Evolutionary conservation across 1,140 invertebrate species (phyloP).

Genomic region (Cydia strobilella): DNA sequence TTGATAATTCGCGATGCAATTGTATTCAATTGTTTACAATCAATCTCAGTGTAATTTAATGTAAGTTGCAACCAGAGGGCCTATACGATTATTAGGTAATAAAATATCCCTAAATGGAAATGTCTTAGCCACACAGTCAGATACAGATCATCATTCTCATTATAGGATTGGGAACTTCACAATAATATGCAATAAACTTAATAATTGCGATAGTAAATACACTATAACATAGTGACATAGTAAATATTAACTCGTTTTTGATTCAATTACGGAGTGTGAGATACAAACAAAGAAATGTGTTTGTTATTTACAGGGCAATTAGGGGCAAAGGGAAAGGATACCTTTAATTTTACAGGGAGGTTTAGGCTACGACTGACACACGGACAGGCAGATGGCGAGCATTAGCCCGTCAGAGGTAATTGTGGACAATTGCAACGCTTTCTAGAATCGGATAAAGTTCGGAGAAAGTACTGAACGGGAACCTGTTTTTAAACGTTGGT

Average conservation of each 20-base stretch:
- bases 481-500: conserved; percentile 2
- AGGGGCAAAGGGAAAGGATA: neutral
- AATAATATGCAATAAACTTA: too few relatives aligned
- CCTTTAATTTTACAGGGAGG: neutral
- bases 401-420: conserved; percentile 26
- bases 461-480: conserved; percentile 14
- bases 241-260: too few relatives aligned
- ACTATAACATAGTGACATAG: too few relatives aligned
- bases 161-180: too few relatives aligned
- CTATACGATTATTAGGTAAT: too few relatives aligned
- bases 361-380: conserved; percentile 20
- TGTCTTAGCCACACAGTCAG: too few relatives aligned
- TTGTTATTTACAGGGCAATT: neutral
- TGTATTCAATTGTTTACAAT: conserved; percentile 10
- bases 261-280: neutral
- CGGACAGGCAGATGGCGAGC: conserved; percentile 20
- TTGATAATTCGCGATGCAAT: conserved; percentile 16
- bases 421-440: conserved; percentile 29
- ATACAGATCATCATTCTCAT: too few relatives aligned
- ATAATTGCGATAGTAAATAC: too few relatives aligned
- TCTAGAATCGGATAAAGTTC: conserved; percentile 24
- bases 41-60: neutral
- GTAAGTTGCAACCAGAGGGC: neutral
- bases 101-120: too few relatives aligned
- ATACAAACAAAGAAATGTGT: neutral